Evolutionary conservation across 2,888 invertebrate genomes (phyloP), one percentile per base, ranked within the genome.

Genomic region (Yponomeuta sedellus): DNA sequence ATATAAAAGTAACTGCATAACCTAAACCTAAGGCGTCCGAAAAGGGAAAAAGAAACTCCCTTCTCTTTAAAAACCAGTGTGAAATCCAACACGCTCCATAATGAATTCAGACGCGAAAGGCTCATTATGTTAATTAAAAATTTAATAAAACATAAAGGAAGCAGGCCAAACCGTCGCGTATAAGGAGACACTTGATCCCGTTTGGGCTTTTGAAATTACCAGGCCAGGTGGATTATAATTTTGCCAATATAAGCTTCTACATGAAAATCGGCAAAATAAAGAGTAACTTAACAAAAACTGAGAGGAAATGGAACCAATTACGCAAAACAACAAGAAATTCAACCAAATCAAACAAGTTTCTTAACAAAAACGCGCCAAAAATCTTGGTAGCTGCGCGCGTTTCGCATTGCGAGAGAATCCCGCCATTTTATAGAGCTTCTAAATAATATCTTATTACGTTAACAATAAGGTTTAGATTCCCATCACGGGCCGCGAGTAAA

Each of bases 71-170:
- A 52, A 22, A 59, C 10, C 12, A 61, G 64, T 57, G 64, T 57
- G 64, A 56, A 56, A 64, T 64, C 20, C 57, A 56, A 64, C 64
- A 64, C 64, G 16, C 25, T 34, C 44, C 20, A 22, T 64, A 64
- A 64, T 64, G 34, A 57, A 64, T 57, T 57, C 22, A 10, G 10
- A 34, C 62, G 57, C 64, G 34, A n/a, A 28, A 57, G 25, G 28
- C 57, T 64, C 64, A 64, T 64, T 64, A 64, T 56, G 64, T 22
- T 64, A 56, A 64, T 64, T 64, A 34, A 28, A n/a, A 64, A 57
- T 28, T 8, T 34, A 52, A 56, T 56, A 64, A 28, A 64, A 22
- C 44, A 52, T 52, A 52, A 64, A 52, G 6, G 34, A 22, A 52
- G 28, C 63, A 19, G 10, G 16, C 2, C 22, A 8, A 20, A 25